Base-by-base conservation (phyloP, 2,797 vertebrate genomes). In the Heteromormyrus szaboi region DNA sequence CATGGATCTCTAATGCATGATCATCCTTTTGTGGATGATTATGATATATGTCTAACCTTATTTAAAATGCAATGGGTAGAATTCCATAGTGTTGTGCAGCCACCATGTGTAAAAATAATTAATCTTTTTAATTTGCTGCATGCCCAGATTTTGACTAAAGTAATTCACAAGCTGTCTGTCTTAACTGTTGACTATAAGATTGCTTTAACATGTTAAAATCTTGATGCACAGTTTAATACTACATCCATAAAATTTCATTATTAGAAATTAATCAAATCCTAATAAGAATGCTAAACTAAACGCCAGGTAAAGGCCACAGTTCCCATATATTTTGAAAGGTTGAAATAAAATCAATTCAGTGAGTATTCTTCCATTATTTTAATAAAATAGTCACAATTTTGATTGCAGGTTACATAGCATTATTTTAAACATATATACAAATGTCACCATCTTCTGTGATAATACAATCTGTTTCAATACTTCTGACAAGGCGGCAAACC, bases 351-450 rank as follows among this genome's bases (percentile, higher is more conserved):
- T 68, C 62, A 76, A 76, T 76, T 37, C 72, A 79, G 14, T 79
- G 12, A n/a, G 12, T 37, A 79, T 79, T 44, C 37, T 79, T 79
- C 17, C 72, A 79, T 89, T 89, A 89, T 89, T 89, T 88, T 89
- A 89, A 89, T 89, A 89, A 89, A 89, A 89, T 89, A 89, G 86
- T 89, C 89, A 89, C 89, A 89, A 50, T 83, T 89, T 88, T 89
- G 88, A 56, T 88, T 54, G 83, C 86, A 84, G 76, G 54, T 89
- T 89, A 85, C 87, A 85, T 65, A 54, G 72, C 72, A 79, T 87
- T 84, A 76, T 85, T 79, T 87, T 89, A 50, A 83, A 89, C 89
- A 88, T 89, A 89, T 88, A 89, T 89, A 89, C 87, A 89, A 68
- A 68, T 33, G 83, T 65, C 89, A 89, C 65, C 87, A 89, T 87